Percentiles rank a stretch among this genome's conserved stretches.
These are phyloP conservation scores for Teleogryllus oceanicus DNA, from an alignment of 2,888 invertebrate genomes.

Conservation along the genomic window DNA sequence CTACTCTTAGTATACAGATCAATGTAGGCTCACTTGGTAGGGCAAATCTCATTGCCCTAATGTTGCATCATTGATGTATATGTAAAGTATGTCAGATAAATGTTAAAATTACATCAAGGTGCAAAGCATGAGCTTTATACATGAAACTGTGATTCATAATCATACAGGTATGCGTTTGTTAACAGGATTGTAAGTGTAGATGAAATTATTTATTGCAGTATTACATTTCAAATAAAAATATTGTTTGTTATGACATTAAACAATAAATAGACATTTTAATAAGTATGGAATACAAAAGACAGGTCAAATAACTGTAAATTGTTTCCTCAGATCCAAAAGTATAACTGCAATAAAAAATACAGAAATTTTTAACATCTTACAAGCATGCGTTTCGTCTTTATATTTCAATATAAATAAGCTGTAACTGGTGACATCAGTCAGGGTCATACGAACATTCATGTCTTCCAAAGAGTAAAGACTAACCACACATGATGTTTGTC, in stretches of 20 bases:
- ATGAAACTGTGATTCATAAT: constrained; percentile 18
- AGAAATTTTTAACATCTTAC: constrained; percentile 4
- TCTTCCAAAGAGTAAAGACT: constrained; percentile 11
- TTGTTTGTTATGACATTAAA: constrained; percentile 18
- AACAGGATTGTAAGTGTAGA: constrained; percentile 10
- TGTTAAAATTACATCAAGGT: neutral
- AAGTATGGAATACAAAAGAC: neutral
- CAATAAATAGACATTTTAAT: constrained; percentile 18
- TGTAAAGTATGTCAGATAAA: neutral
- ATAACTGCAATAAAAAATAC: constrained; percentile 12
- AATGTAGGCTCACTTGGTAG: constrained; percentile 6
- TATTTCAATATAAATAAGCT: constrained; percentile 18
- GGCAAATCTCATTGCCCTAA: neutral
- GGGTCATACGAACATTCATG: constrained; percentile 18
- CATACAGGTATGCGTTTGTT: constrained; percentile 7
- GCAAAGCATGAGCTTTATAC: constrained; percentile 18
- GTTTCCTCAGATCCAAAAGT: constrained; percentile 11
- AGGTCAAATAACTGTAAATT: constrained; percentile 18
- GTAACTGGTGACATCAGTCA: constrained; percentile 11
- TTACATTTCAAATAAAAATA: constrained; percentile 18
- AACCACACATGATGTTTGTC: constrained; percentile 18
- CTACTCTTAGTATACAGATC: neutral
- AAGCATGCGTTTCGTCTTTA: constrained; percentile 6
- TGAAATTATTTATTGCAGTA: constrained; percentile 18
- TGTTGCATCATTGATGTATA: neutral